A percentile compares a stretch with the other conserved stretches of the same genome.
Conservation (phyloP, 2,797 vertebrate species). For the Ctenosaura bakeri region DNA sequence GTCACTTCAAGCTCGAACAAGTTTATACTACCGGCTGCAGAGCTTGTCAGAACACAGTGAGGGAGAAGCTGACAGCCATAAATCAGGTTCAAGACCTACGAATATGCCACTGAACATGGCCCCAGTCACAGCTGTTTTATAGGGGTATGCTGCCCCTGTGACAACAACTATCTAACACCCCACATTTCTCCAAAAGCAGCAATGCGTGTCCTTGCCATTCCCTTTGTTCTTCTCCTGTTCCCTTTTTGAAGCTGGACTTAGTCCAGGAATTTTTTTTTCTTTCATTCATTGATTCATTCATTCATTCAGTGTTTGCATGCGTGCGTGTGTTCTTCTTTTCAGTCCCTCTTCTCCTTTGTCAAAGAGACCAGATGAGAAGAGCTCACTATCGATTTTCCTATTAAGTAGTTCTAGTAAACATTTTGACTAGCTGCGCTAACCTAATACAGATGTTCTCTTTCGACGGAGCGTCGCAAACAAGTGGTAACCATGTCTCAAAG, state of each 20-base stretch:
- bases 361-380: conserved; percentile 76
- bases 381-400: conserved; percentile 74
- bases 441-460: conserved; percentile 73
- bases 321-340: conserved; percentile 31
- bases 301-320: too few relatives aligned
- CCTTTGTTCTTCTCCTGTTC: conserved; percentile 29
- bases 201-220: conserved; percentile 49
- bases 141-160: conserved; percentile 52
- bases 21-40: conserved; percentile 66
- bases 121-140: conserved; percentile 14
- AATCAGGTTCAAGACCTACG: conserved; percentile 63
- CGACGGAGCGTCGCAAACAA: conserved; percentile 55
- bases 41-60: conserved; percentile 74
- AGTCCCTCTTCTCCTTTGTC: conserved; percentile 67
- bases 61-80: conserved; percentile 67
- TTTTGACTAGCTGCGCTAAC: conserved; percentile 74
- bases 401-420: conserved; percentile 79
- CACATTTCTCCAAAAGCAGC: conserved; percentile 58
- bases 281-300: conserved; percentile 22
- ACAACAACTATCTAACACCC: conserved; percentile 56
- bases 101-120: neutral
- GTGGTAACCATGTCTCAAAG: conserved; percentile 13
- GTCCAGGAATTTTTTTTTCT: conserved; percentile 36
- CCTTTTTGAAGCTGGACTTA: conserved; percentile 60
- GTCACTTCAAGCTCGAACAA: conserved; percentile 75